Conservation (phyloP, 1,140 invertebrate species). For the Lethrus apterus region DNA sequence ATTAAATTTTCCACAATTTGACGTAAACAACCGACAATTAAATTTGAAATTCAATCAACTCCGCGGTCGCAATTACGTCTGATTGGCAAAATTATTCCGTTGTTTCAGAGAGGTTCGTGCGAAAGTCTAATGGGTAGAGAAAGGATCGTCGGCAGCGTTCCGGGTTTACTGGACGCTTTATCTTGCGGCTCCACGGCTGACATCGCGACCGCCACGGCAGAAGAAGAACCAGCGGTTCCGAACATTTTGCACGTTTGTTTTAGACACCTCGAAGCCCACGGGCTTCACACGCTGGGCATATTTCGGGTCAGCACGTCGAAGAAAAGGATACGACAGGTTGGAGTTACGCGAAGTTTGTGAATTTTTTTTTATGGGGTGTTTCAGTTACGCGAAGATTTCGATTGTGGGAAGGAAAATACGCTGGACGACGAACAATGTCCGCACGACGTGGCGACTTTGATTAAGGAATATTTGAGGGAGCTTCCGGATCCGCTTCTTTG, state of each 20-base stretch:
- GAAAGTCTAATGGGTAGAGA: constrained; percentile 57
- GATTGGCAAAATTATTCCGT: constrained; percentile 1
- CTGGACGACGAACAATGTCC: constrained; percentile 76
- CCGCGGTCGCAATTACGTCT: neutral
- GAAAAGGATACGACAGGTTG: constrained; percentile 83
- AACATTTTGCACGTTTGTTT: constrained; percentile 70
- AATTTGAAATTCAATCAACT: neutral
- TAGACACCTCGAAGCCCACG: constrained; percentile 68
- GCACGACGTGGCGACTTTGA: constrained; percentile 84
- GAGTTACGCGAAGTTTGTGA: constrained; percentile 9
- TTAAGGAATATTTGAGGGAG: constrained; percentile 91
- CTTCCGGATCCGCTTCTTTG: constrained; percentile 88
- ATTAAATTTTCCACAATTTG: constrained; percentile 1
- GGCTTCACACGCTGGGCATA: constrained; percentile 75
- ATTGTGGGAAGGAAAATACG: constrained; percentile 68
- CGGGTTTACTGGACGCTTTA: constrained; percentile 46
- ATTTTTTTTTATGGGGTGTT: constrained; percentile 23
- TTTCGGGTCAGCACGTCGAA: constrained; percentile 87
- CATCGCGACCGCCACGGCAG: constrained; percentile 32
- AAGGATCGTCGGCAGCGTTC: constrained; percentile 50
- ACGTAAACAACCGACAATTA: neutral
- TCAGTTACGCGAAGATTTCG: constrained; percentile 85
- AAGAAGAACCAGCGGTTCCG: constrained; percentile 52
- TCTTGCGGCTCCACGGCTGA: constrained; percentile 34
- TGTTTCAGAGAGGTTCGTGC: constrained; percentile 58